Base-by-base conservation (phyloP, 2,888 invertebrate genomes). In the Xestobium rufovillosum region DNA sequence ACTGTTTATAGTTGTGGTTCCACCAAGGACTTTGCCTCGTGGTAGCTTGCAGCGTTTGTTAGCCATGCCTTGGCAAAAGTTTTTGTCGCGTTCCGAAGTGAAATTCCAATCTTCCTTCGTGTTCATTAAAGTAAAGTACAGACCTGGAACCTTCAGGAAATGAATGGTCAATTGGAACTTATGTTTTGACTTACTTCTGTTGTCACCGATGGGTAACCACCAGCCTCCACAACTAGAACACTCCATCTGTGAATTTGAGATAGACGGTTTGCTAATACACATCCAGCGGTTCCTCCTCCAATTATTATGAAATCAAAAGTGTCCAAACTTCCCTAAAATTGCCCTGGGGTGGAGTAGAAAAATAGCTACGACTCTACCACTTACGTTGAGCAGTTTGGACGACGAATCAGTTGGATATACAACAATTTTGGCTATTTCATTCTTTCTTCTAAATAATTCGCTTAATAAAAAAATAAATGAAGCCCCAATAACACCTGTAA, bases 231-330 rank as follows among this genome's bases (percentile, higher is more conserved):
- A 4, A 63, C 46, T 8, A 63, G 45, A 12, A 67, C 60, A 40
- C 46, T 61, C 63, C 64, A 66, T 19, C 57, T 42, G 23, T 49
- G 39, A 9, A 55, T 48, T 45, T 68, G 66, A 0, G 67, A 57
- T 10, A 72, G 53, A 14, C 70, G 55, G 44, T 65, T 69, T 16
- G 71, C 71, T 4, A 71, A 41, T 1, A 68, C 68, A 14, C 69
- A 66, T 2, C 72, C 72, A 0, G 70, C 69, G 1, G 70, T 65
- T 1, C 72, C 71, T 2, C 62, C 68, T 3, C 72, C 72, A 12
- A 71, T 65, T 41, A 67, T 50, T 14, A 68, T 59, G 44, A 67
- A 75, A 44, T 69, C 71, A 42, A 59, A 67, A n/a, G n/a, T n/a
- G n/a, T n/a, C n/a, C n/a, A n/a, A n/a, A n/a, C n/a, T n/a, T n/a